Evolutionary conservation across 2,888 invertebrate genomes (phyloP).

Genomic region (Drosophila subquinaria): DNA sequence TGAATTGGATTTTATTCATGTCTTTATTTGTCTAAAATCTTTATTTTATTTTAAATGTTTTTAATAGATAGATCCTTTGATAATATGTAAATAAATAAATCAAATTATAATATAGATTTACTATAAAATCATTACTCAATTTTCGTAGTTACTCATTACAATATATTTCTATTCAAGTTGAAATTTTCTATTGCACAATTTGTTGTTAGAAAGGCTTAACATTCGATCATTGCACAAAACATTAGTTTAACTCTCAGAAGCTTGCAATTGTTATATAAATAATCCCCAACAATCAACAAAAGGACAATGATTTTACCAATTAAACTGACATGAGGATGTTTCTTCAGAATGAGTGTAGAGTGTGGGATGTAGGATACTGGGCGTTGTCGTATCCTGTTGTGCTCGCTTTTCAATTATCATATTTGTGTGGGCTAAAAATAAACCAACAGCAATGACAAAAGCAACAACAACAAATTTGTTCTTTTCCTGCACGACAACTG

Average conservation of each 20-base stretch:
- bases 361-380: constrained; percentile 21
- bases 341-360: neutral
- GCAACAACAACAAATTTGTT: constrained; percentile 23
- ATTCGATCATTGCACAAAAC: constrained; percentile 11
- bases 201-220: constrained; percentile 23
- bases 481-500: constrained; percentile 11
- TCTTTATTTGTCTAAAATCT: too few relatives aligned
- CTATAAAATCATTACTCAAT: neutral
- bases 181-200: constrained; percentile 44
- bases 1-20: too few relatives aligned
- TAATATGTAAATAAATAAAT: neutral
- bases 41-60: neutral
- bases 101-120: neutral
- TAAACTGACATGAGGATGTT: constrained; percentile 46
- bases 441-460: constrained; percentile 9
- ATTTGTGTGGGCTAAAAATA: constrained; percentile 66
- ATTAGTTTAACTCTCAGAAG: constrained; percentile 7
- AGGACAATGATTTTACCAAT: constrained; percentile 58
- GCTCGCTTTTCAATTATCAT: constrained; percentile 78
- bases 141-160: neutral
- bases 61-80: neutral
- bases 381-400: constrained; percentile 37
- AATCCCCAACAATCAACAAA: constrained; percentile 40
- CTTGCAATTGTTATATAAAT: constrained; percentile 50
- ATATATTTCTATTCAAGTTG: neutral